Base-by-base conservation (phyloP, 2,888 invertebrate species). In the Frankliniella intonsa region DNA sequence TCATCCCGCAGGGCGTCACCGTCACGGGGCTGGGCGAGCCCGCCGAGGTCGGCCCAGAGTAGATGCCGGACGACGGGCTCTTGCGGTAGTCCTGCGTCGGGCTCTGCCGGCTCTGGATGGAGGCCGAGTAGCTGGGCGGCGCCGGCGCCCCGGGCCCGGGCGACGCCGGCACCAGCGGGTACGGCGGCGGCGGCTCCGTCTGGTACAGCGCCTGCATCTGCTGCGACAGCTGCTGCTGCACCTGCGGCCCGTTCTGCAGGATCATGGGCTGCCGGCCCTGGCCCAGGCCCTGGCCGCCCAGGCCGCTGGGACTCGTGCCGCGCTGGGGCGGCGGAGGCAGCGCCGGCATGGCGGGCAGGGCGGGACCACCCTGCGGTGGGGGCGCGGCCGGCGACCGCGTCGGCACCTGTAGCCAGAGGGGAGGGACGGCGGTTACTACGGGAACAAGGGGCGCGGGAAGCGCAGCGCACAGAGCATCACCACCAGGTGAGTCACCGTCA, bases 161-260 rank as follows among this genome's bases (percentile, higher is more conserved):
- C 25, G 89, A 89, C 12, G 90, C 87, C 5, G 90, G 88, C 81
- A 90, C 90, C 49, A 91, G 88, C n/a, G 92, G 92, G 86, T 91
- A 92, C 11, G 93, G 93, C 50, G 93, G 93, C 62, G 93, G 94
- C 22, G 93, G 92, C 86, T 92, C 93, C 83, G 90, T 90, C 86
- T 93, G 93, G 87, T 94, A 95, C 85, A 96, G 90, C 49, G 95
- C 95, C 88, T 96, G 96, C 89, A 97, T 94, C 88, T 96, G 96
- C 88, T 96, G 96, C 82, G 93, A 90, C 82, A 97, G 90, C 88
- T 96, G 96, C 86, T 96, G 96, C 87, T 96, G 95, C 81, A 92
- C 94, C 86, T 93, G 93, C 22, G 94, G 93, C 17, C 93, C 93
- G 87, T 94, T 94, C 88, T 94, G 94, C 82, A 94, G 94, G 84